Evolutionary conservation across 1,140 invertebrate species (phyloP).

Genomic region (Magallana gigas): DNA sequence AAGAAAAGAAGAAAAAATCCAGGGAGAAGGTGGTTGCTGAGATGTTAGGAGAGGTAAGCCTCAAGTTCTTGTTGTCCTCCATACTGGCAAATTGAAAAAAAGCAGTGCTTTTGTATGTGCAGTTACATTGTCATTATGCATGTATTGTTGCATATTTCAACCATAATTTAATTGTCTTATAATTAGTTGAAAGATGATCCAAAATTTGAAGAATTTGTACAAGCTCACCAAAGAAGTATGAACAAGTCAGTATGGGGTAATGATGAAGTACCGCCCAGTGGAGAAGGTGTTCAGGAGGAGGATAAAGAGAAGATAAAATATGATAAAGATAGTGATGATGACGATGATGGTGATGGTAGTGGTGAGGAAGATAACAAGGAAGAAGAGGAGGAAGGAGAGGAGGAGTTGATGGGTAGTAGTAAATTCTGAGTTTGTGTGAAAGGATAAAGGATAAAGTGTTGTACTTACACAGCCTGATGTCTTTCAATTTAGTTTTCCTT

Average conservation of each 20-base stretch:
- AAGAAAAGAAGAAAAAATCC: constrained; percentile 66
- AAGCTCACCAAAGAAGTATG: constrained; percentile 85
- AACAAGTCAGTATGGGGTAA: constrained; percentile 85
- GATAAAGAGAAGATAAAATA: constrained; percentile 45
- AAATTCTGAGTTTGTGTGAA: no score
- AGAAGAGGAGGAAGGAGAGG: constrained; percentile 74
- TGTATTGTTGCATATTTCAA: neutral
- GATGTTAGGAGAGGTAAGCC: constrained; percentile 70
- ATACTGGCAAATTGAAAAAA: no score
- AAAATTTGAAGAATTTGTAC: constrained; percentile 92
- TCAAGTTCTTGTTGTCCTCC: neutral
- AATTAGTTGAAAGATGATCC: constrained; percentile 90
- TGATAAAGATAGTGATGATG: constrained; percentile 50
- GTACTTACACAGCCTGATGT: no score
- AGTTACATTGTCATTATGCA: neutral
- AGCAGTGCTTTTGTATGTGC: neutral
- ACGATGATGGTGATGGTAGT: constrained; percentile 38
- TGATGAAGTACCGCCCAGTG: constrained; percentile 77
- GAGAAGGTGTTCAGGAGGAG: constrained; percentile 61
- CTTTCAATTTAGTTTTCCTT: no score
- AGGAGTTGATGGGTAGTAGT: constrained; percentile 48
- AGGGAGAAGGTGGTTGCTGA: constrained; percentile 66
- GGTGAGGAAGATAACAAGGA: constrained; percentile 69
- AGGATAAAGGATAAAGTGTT: no score
- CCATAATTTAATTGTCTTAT: neutral